Base-by-base conservation (phyloP, 23 tunicate species). In the Diplosoma virens region DNA sequence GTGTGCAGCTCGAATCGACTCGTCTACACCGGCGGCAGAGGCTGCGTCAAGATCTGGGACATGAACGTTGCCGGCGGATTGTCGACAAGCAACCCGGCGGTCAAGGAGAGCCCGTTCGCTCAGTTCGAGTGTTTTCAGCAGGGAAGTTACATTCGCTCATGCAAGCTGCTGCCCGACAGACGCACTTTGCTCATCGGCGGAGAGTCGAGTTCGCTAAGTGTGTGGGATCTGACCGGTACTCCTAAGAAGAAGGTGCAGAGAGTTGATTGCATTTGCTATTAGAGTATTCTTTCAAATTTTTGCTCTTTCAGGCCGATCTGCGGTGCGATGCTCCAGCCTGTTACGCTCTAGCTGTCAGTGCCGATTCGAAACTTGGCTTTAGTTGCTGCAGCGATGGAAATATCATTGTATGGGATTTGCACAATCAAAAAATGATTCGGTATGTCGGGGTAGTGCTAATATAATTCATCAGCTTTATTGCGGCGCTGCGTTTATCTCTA, bases 31-130 rank as follows among this genome's bases (percentile, higher is more conserved):
- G 98, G 98, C 31, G 98, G 98, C 48, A 93, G 81, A 59, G 98
- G 98, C 30, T 80, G 88, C 70, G 88, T 93, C 66, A 93, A 93
- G 63, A 93, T 93, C 14, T 93, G 98, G 98, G 98, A 93, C 70
- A 93, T 93, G 87, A 77, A 76, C 71, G 64, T 58, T 9, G 61
- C 48, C 45, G 75, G 75, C 41, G 87, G 87, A 1, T 33, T 83
- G 6, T 21, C 81, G 25, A 48, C 66, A 14, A 67, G 27, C 52
- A 36, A 74, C 16, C 88, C 88, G 0, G 86, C 79, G 23, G 69
- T 83, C 55, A 82, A 78, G 36, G 89, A 89, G 46, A 79, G 68
- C 9, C 98, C 98, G 59, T 52, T 86, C 11, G 81, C 98, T 9
- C 86, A 85, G 30, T 71, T 93, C 4, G 93, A 93, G 7, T 93